Conservation (phyloP, 2,888 invertebrate genomes). For the Drosophila mulleri region DNA sequence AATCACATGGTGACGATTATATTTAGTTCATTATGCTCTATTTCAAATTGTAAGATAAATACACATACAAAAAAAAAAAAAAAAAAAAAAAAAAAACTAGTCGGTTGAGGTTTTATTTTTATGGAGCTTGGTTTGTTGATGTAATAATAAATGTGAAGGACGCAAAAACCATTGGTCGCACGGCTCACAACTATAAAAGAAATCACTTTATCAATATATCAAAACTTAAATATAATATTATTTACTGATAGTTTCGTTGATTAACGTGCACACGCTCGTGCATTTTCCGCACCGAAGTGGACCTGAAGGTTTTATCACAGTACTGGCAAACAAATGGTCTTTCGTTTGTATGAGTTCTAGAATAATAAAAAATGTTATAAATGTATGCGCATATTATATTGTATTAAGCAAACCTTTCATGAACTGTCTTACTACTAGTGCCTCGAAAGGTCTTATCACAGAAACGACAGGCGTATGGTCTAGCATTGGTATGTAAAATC, state of each 20-base stretch:
- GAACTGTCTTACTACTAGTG: constrained; percentile 59
- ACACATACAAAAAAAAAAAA: not conserved
- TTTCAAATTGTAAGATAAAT: constrained; percentile 7
- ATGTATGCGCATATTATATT: not conserved
- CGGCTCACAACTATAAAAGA: constrained; percentile 52
- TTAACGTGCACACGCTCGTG: constrained; percentile 59
- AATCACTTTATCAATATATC: not conserved
- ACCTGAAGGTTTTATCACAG: constrained; percentile 61
- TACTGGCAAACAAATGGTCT: constrained; percentile 59
- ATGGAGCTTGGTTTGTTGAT: constrained; percentile 54
- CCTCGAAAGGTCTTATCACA: constrained; percentile 68
- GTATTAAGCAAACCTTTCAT: constrained; percentile 44
- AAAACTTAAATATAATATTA: not conserved
- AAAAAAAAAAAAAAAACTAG: not conserved
- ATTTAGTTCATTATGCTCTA: not conserved
- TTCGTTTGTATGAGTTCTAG: constrained; percentile 61
- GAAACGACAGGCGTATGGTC: constrained; percentile 58
- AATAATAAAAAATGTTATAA: not conserved
- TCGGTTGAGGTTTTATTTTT: constrained; percentile 22
- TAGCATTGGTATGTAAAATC: constrained; percentile 54
- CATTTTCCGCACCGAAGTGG: constrained; percentile 50
- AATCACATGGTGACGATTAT: not conserved
- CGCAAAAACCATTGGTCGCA: constrained; percentile 65
- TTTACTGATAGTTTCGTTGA: constrained; percentile 57
- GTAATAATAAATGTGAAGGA: constrained; percentile 51